These are phyloP conservation scores for Synanthedon andrenaeformis DNA, from an alignment of 2,888 invertebrate species.

Conservation along the genomic window DNA sequence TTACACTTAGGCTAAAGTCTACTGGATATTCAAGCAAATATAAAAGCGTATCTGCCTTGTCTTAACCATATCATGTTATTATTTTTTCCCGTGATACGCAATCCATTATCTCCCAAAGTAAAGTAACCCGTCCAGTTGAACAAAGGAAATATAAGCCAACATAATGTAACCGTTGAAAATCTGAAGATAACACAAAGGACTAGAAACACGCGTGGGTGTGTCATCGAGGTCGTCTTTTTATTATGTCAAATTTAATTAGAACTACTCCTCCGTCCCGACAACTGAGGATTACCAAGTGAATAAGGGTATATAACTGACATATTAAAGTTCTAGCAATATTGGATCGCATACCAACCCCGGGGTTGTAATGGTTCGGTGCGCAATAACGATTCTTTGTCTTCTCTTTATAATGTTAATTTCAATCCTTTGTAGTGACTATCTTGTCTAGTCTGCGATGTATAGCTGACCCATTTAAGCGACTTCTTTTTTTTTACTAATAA, in stretches of 20 bases:
- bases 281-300: conserved; percentile 3
- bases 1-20: too few species aligned
- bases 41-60: not conserved
- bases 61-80: not conserved
- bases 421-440: conserved; percentile 7
- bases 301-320: conserved; percentile 4
- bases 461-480: conserved; percentile 9
- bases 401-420: conserved; percentile 15
- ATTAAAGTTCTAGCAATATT: conserved; percentile 15
- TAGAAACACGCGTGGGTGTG: conserved; percentile 8
- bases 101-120: not conserved
- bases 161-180: not conserved
- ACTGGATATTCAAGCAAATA: too few species aligned
- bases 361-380: conserved; percentile 22
- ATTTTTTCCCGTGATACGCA: not conserved
- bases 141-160: not conserved
- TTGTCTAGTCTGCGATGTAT: conserved; percentile 8
- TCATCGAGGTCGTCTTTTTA: conserved; percentile 1
- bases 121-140: not conserved
- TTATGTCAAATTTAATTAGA: conserved; percentile 11
- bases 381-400: conserved; percentile 30
- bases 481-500: too few species aligned
- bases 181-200: conserved; percentile 2
- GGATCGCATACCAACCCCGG: conserved; percentile 12
- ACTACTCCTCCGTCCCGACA: conserved; percentile 3